These are phyloP conservation scores for Enoplolaimus lenunculus DNA, from an alignment of 2,888 invertebrate genomes.

Conservation along the genomic window DNA sequence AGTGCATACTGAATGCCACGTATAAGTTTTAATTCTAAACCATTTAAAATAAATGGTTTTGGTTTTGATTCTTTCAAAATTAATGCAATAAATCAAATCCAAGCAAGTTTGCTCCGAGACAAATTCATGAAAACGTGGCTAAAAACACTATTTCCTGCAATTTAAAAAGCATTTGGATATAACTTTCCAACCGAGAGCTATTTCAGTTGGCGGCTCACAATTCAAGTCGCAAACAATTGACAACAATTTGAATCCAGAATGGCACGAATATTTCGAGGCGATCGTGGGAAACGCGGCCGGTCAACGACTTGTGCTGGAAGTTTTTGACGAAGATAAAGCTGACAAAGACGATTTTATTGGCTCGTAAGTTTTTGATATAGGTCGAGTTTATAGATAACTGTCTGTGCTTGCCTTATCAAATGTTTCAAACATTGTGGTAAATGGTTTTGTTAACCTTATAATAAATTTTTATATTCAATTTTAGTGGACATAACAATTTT, in stretches of 20 bases:
- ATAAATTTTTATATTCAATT: too few relatives aligned
- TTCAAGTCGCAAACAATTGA: not conserved
- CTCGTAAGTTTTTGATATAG: not conserved
- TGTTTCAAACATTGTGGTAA: too few relatives aligned
- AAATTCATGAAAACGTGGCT: not conserved
- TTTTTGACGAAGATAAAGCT: slow-evolving; percentile 12
- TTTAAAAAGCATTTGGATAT: not conserved
- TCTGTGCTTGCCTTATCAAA: not conserved
- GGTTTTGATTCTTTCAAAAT: too few relatives aligned
- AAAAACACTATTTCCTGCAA: not conserved
- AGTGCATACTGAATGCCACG: too few relatives aligned
- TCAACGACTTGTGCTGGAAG: not conserved
- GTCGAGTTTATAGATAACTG: not conserved
- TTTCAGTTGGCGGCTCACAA: slow-evolving; percentile 2
- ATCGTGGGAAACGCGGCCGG: not conserved
- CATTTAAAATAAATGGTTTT: too few relatives aligned
- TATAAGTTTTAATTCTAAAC: too few relatives aligned
- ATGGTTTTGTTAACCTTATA: too few relatives aligned
- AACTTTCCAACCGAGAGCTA: not conserved
- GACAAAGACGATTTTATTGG: slow-evolving; percentile 5
- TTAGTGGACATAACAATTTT: too few relatives aligned
- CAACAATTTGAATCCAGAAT: slow-evolving; percentile 13
- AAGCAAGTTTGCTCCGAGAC: not conserved
- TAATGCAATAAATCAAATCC: too few relatives aligned
- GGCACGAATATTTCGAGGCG: slow-evolving; percentile 10